phyloP scores from a whole-genome alignment of 2,888 invertebrate species.

The Lysandra coridon region DNA sequence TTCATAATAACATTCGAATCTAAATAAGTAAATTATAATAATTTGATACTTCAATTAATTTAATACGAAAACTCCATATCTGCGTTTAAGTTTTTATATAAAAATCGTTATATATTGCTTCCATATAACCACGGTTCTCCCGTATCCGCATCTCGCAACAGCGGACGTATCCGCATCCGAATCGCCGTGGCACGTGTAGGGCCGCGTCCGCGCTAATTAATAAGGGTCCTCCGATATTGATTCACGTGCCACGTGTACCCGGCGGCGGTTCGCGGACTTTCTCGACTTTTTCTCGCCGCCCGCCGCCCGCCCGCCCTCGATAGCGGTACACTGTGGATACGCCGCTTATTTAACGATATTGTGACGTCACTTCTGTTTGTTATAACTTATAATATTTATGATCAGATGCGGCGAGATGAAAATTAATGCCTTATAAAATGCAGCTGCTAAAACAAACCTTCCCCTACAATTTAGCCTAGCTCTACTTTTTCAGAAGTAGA shows the following conservation, averaged over 20 bases:
- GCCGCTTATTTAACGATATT: not conserved
- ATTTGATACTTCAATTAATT: no score
- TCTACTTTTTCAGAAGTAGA: no score
- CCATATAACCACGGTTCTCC: not conserved
- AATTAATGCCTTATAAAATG: no score
- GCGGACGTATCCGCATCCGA: not conserved
- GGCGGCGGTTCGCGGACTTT: constrained; percentile 37
- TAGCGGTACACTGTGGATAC: not conserved
- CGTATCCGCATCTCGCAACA: not conserved
- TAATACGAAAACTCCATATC: no score
- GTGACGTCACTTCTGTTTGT: not conserved
- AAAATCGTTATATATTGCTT: not conserved
- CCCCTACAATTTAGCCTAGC: no score
- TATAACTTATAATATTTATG: not conserved
- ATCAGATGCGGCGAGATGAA: not conserved
- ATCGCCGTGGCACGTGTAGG: constrained; percentile 43
- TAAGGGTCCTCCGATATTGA: constrained; percentile 79
- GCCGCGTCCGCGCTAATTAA: constrained; percentile 76
- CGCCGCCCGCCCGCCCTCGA: not conserved
- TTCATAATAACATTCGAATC: no score
- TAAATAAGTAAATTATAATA: no score
- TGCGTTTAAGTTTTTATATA: no score
- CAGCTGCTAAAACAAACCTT: no score
- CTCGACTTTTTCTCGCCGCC: constrained; percentile 11
- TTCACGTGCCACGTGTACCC: constrained; percentile 67